These are phyloP conservation scores for Takifugu flavidus DNA, from an alignment of 2,113 vertebrate species.

Conservation along the genomic window DNA sequence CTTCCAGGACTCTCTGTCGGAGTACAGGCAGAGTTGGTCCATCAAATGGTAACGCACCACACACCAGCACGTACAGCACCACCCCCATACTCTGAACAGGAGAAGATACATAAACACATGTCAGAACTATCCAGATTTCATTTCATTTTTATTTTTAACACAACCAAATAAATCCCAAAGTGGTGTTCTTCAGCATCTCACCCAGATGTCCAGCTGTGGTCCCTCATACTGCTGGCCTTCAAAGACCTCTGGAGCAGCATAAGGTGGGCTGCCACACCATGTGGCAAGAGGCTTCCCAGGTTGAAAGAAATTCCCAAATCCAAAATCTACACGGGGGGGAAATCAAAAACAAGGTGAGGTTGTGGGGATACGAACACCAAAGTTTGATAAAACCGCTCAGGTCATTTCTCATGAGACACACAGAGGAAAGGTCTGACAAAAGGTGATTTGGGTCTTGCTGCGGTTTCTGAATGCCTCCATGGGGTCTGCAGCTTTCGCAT, in stretches of 20 bases:
- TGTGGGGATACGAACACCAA: slow-evolving; percentile 7
- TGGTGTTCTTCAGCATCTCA: slow-evolving; percentile 57
- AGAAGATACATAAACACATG: slow-evolving; percentile 18
- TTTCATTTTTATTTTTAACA: not conserved
- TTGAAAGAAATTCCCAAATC: slow-evolving; percentile 98
- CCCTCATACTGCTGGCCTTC: slow-evolving; percentile 98
- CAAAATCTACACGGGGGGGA: slow-evolving; percentile 83
- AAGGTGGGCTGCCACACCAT: slow-evolving; percentile 97
- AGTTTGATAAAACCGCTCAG: not conserved
- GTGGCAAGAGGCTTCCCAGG: slow-evolving; percentile 90
- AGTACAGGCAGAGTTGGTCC: slow-evolving; percentile 93
- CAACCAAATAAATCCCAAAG: not conserved
- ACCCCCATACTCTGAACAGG: slow-evolving; percentile 91
- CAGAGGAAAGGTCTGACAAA: not conserved
- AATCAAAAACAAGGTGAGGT: not conserved
- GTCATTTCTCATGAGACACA: not conserved
- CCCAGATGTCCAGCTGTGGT: slow-evolving; percentile 98
- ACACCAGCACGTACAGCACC: slow-evolving; percentile 96
- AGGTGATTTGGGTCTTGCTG: too few species aligned
- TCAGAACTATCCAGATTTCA: not conserved
- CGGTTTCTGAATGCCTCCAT: not conserved
- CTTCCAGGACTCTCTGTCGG: slow-evolving; percentile 93
- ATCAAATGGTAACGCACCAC: slow-evolving; percentile 94
- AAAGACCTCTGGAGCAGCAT: slow-evolving; percentile 96
- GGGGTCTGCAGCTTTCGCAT: slow-evolving; percentile 27